A percentile compares a stretch with the other conserved stretches of the same genome.
phyloP scores from a whole-genome alignment of 2,113 vertebrate genomes.

The Sinocyclocheilus anophthalmus region DNA sequence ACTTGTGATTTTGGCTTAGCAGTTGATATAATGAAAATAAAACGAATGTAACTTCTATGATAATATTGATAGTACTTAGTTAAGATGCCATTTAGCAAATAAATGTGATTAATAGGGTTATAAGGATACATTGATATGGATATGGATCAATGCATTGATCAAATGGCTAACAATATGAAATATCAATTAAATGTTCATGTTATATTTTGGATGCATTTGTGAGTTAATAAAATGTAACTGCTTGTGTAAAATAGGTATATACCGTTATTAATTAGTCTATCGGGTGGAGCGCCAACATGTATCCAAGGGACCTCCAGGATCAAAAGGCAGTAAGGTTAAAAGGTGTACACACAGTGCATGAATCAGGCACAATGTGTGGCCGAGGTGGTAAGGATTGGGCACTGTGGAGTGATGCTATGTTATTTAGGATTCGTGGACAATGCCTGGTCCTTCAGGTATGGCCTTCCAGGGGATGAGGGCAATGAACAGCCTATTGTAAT shows the following conservation, averaged over 20 bases:
- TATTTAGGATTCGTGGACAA: constrained; percentile 66
- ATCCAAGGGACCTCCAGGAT: constrained; percentile 78
- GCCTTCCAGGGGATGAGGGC: constrained; percentile 69
- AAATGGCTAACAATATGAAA: background rate
- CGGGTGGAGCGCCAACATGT: too few relatives aligned
- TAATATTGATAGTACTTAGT: background rate
- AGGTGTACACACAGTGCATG: constrained; percentile 8
- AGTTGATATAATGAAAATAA: background rate
- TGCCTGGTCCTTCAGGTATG: constrained; percentile 66
- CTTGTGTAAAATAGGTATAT: too few relatives aligned
- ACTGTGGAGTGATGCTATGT: background rate
- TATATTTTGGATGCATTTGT: background rate
- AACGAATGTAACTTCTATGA: background rate
- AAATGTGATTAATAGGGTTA: background rate
- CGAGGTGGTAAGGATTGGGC: background rate
- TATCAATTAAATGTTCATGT: background rate
- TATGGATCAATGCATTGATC: background rate
- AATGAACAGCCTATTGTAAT: background rate
- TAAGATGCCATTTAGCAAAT: background rate
- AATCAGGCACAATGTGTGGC: background rate
- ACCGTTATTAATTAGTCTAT: too few relatives aligned
- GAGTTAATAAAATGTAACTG: background rate
- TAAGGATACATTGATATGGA: background rate
- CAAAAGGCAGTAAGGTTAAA: constrained; percentile 88
- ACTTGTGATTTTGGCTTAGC: background rate